These are phyloP conservation scores for Eospalax fontanierii DNA, from an alignment of 2,797 vertebrate genomes.

Conservation along the genomic window DNA sequence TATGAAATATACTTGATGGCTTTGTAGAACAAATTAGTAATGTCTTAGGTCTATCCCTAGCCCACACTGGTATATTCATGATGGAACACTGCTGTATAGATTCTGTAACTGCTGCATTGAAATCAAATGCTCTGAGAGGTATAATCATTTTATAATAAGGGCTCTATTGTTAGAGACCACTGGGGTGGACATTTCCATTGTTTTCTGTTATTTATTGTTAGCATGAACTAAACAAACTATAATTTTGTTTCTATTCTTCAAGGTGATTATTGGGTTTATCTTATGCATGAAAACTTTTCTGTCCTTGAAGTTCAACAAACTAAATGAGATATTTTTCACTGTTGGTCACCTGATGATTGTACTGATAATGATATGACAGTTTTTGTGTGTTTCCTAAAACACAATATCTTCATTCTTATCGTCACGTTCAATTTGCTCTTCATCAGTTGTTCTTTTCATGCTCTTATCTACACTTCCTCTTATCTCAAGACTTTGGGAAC, in stretches of 20 bases:
- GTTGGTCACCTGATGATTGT: neutral
- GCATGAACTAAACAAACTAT: neutral
- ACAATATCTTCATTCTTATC: constrained; percentile 6
- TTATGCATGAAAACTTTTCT: neutral
- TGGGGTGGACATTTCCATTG: neutral
- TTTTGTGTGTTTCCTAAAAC: neutral
- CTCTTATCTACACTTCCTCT: neutral
- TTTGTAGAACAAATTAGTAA: neutral
- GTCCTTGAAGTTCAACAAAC: neutral
- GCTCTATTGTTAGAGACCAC: neutral
- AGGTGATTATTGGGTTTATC: neutral
- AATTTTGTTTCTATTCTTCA: neutral
- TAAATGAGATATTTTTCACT: neutral
- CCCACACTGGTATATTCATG: too few species aligned
- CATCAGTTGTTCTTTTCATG: too few species aligned
- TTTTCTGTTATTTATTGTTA: neutral
- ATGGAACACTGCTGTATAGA: too few species aligned
- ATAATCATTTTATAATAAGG: neutral
- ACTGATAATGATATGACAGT: neutral
- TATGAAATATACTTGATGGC: neutral
- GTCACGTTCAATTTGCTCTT: neutral
- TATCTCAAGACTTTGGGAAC: neutral
- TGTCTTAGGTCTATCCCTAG: too few species aligned
- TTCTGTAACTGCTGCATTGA: too few species aligned
- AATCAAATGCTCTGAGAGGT: too few species aligned